Conservation (phyloP, 2,888 invertebrate genomes). For the Petrophora chlorosata region DNA sequence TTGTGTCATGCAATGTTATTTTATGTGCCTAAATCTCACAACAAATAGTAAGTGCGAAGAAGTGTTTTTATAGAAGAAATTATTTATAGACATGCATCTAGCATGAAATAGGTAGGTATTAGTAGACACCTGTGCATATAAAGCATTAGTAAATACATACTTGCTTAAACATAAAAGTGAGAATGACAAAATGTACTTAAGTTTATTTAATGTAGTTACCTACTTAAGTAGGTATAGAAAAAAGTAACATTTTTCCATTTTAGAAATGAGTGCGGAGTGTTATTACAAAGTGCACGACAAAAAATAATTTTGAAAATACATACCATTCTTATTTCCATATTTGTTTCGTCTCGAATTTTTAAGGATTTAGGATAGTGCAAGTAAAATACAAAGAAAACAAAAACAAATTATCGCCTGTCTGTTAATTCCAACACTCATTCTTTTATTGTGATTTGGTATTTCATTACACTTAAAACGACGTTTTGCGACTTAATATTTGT, state of each 20-base stretch:
- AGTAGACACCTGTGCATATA: too few relatives aligned
- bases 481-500: constrained; percentile 79
- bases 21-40: constrained; percentile 72
- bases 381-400: constrained; percentile 56
- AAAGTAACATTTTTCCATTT: constrained; percentile 61
- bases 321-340: constrained; percentile 67
- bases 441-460: constrained; percentile 82
- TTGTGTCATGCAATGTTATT: constrained; percentile 47
- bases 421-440: constrained; percentile 84
- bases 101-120: too few relatives aligned
- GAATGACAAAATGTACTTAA: constrained; percentile 49
- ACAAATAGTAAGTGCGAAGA: constrained; percentile 75
- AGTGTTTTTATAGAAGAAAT: constrained; percentile 35
- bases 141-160: constrained; percentile 51
- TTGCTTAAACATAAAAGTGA: constrained; percentile 20
- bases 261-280: constrained; percentile 72
- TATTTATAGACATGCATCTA: constrained; percentile 48
- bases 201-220: not conserved
- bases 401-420: constrained; percentile 77
- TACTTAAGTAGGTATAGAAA: too few relatives aligned
- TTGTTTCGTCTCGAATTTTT: constrained; percentile 51
- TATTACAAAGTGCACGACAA: constrained; percentile 67
- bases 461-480: constrained; percentile 60
- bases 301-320: constrained; percentile 73
- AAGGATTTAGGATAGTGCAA: constrained; percentile 41